These are phyloP conservation scores for Channa argus DNA, from an alignment of 2,113 vertebrate genomes.

Conservation along the genomic window DNA sequence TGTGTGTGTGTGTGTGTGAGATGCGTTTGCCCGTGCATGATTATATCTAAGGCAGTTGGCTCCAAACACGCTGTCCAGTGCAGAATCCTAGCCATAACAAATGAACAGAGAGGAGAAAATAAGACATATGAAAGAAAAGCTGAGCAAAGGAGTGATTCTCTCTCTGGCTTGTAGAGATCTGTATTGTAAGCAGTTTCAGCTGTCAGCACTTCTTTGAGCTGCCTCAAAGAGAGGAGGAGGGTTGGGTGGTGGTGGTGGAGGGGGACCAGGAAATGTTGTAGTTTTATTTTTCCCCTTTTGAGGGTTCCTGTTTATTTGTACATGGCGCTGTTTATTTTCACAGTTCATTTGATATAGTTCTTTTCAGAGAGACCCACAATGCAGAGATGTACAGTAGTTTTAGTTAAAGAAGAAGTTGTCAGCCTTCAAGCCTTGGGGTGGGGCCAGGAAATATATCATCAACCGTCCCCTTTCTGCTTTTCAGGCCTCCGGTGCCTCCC, in stretches of 20 bases:
- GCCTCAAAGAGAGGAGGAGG: constrained; percentile 79
- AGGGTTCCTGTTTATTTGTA: constrained; percentile 88
- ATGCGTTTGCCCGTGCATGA: constrained; percentile 44
- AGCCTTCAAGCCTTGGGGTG: constrained; percentile 61
- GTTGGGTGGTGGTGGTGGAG: constrained; percentile 41
- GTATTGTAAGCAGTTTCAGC: constrained; percentile 88
- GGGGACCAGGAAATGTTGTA: constrained; percentile 89
- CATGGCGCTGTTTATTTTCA: constrained; percentile 66
- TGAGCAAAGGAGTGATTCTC: constrained; percentile 84
- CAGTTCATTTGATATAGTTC: constrained; percentile 61
- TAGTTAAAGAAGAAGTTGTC: constrained; percentile 70
- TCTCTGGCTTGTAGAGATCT: constrained; percentile 80
- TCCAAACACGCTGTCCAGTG: constrained; percentile 83
- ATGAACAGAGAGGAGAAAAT: constrained; percentile 81
- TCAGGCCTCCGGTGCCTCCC: constrained; percentile 54
- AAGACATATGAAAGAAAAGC: constrained; percentile 85
- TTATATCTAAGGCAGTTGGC: constrained; percentile 77
- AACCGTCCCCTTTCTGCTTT: constrained; percentile 67
- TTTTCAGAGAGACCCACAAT: constrained; percentile 42
- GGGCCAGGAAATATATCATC: constrained; percentile 71
- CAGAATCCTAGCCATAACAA: constrained; percentile 84
- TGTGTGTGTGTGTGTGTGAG: constrained; percentile 28
- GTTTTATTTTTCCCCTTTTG: constrained; percentile 89
- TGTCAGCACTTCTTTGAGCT: constrained; percentile 90
- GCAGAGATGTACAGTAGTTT: constrained; percentile 50